Evolutionary conservation across 37 sponge, comb jelly and placozoan genomes (phyloP).

Genomic region (Amphimedon queenslandica): DNA sequence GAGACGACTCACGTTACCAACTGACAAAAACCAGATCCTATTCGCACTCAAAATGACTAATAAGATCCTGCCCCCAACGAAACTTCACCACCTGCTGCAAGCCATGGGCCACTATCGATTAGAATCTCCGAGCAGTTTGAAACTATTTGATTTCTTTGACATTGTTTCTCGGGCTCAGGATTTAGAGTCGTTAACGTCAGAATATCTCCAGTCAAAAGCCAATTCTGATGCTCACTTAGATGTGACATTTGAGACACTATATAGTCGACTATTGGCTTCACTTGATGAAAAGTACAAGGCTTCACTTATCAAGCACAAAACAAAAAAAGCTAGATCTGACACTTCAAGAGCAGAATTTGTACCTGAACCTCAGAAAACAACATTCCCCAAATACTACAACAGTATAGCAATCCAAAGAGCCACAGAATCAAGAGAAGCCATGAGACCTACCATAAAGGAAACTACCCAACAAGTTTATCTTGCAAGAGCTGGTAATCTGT

Average conservation of each 20-base stretch:
- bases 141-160: conserved; percentile 60
- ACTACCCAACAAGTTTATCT: background rate
- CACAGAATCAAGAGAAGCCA: background rate
- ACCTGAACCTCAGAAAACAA: background rate
- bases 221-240: conserved; percentile 27
- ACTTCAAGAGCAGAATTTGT: background rate
- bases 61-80: conserved; percentile 32
- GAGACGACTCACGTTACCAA: conserved; percentile 28
- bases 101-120: background rate
- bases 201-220: background rate
- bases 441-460: background rate
- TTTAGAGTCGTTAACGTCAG: background rate
- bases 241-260: conserved; percentile 26
- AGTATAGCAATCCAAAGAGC: background rate
- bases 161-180: conserved; percentile 16
- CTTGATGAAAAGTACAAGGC: conserved; percentile 44
- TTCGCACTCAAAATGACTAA: conserved; percentile 40
- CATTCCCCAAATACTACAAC: background rate
- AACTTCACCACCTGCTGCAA: conserved; percentile 27
- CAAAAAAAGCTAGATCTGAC: background rate
- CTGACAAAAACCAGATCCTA: conserved; percentile 9
- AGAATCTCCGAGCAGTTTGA: conserved; percentile 31
- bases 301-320: conserved; percentile 13
- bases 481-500: background rate
- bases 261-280: conserved; percentile 11